Base-by-base conservation (phyloP, 2,113 vertebrate genomes). In the Gulo gulo region DNA sequence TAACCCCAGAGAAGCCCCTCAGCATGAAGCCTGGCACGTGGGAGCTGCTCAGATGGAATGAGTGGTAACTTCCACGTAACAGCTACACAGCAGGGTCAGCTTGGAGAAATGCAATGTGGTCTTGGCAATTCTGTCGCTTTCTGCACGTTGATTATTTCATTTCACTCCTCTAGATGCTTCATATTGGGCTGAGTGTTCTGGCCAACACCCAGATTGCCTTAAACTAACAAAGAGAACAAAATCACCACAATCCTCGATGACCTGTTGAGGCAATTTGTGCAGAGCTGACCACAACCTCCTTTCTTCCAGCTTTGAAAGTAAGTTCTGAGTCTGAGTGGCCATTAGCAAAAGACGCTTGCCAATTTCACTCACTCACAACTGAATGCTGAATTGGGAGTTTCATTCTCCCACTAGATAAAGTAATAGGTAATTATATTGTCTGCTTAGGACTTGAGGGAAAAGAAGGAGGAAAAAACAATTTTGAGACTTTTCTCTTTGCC, bases 31-130 rank as follows among this genome's bases (percentile, higher is more conserved):
- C 67, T 11, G 36, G n/a, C 21, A 3, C 26, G 13, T 7, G 14
- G 55, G 13, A 7, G 26, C 31, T 12, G 1, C 10, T 57, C 42
- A 0, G 4, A 47, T 1, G 11, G 9, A 34, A 55, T 7, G 1
- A 26, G 2, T 0, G 10, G 65, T 50, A 47, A 50, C 65, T 36
- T 84, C 61, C 11, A 8, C 0, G 0, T 3, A 9, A 67, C 1
- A 36, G 23, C 39, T 31, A n/a, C 15, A 13, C 0, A 34, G 26
- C 21, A 23, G 29, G 26, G 24, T 71, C 36, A 9, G 6, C 52
- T 9, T 23, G 13, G 36, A n/a, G 83, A 85, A 81, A 36, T 1
- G 24, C 91, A n/a, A 0, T 0, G 13, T 29, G 67, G 23, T n/a
- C 76, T 59, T 23, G 21, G 63, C 6, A 10, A 67, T 24, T 36